Percentiles rank a stretch among this genome's conserved stretches.
Evolutionary conservation across 1,140 invertebrate species (phyloP).

Genomic region (Ips typographus): DNA sequence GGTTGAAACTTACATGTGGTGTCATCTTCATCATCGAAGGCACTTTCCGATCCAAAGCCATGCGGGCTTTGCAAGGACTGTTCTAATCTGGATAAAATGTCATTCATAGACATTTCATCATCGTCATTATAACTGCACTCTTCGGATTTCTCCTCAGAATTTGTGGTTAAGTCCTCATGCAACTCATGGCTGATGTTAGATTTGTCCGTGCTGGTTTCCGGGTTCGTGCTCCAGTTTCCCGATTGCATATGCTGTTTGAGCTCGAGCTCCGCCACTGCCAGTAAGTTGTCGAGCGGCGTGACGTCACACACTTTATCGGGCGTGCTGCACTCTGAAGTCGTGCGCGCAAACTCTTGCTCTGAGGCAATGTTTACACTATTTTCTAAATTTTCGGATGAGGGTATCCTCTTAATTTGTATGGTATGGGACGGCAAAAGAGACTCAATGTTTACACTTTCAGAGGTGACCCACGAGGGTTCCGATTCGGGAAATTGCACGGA

Average conservation of each 20-base stretch:
- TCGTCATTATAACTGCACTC: conserved; percentile 59
- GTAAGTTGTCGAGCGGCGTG: conserved; percentile 58
- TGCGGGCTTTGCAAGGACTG: conserved; percentile 59
- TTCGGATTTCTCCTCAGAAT: conserved; percentile 40
- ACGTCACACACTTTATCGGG: conserved; percentile 50
- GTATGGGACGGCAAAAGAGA: conserved; percentile 60
- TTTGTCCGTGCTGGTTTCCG: conserved; percentile 16
- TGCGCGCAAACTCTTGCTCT: conserved; percentile 41
- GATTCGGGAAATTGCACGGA: conserved; percentile 35
- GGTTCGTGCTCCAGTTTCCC: conserved; percentile 44
- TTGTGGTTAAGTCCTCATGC: conserved; percentile 40
- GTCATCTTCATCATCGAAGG: conserved; percentile 19
- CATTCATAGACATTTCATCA: conserved; percentile 62
- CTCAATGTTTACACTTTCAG: conserved; percentile 60
- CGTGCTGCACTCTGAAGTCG: conserved; percentile 43
- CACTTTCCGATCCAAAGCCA: conserved; percentile 17
- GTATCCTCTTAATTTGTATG: conserved; percentile 55
- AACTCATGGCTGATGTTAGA: conserved; percentile 28
- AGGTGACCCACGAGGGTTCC: conserved; percentile 46
- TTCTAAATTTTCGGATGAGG: conserved; percentile 32
- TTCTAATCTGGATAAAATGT: conserved; percentile 60
- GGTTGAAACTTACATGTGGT: background rate
- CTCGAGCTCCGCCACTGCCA: conserved; percentile 61
- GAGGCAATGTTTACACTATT: conserved; percentile 46
- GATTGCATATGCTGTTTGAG: conserved; percentile 54